Evolutionary conservation across 2,113 vertebrate species (phyloP).

Genomic region (Columba janthina): DNA sequence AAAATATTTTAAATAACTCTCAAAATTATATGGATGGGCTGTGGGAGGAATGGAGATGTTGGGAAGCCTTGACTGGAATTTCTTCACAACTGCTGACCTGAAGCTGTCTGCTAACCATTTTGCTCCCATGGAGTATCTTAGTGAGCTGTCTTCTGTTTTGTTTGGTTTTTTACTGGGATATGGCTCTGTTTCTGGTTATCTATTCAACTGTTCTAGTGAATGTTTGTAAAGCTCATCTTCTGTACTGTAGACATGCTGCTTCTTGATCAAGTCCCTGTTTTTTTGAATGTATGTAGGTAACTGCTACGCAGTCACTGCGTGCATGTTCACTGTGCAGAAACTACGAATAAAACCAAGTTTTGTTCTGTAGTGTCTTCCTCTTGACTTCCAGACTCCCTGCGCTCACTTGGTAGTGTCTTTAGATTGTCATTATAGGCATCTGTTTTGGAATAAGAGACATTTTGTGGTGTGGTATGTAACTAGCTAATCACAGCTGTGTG

Average conservation of each 20-base stretch:
- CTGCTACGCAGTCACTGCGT: not conserved
- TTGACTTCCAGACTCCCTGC: not conserved
- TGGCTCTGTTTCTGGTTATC: not conserved
- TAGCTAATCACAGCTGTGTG: not conserved
- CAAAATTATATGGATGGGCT: not conserved
- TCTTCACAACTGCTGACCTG: not conserved
- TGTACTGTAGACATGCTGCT: not conserved
- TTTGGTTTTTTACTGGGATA: too few relatives aligned
- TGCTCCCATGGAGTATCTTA: not conserved
- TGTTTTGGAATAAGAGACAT: not conserved
- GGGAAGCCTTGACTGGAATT: not conserved
- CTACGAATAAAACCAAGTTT: not conserved
- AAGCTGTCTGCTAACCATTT: not conserved
- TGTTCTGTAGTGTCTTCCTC: not conserved
- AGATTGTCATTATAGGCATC: fast-evolving
- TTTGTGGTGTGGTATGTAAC: fast-evolving
- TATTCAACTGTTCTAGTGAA: not conserved
- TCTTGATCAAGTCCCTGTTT: not conserved
- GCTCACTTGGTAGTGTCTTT: fast-evolving
- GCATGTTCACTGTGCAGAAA: not conserved
- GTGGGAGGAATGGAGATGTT: not conserved
- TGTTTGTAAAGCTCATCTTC: not conserved
- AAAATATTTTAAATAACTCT: not conserved
- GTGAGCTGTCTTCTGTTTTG: not conserved
- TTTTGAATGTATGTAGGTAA: fast-evolving